phyloP scores from a whole-genome alignment of 2,888 invertebrate species.

The Phalangium opilio region DNA sequence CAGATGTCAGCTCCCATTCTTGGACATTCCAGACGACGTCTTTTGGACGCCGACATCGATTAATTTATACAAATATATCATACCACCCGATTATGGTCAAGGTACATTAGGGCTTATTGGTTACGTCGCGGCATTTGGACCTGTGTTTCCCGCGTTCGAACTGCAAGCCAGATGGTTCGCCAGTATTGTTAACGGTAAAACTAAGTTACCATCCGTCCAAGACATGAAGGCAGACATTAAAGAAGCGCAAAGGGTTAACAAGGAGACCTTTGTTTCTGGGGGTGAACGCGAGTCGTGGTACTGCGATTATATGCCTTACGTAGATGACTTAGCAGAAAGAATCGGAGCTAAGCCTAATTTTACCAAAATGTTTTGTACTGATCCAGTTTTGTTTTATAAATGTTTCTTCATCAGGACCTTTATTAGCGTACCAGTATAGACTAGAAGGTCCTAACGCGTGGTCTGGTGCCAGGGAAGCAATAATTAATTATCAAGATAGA shows the following conservation, averaged over 20 bases:
- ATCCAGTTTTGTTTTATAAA: slow-evolving; percentile 21
- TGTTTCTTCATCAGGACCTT: slow-evolving; percentile 28
- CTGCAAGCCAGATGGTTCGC: slow-evolving; percentile 33
- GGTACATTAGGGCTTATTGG: slow-evolving; percentile 33
- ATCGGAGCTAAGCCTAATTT: slow-evolving; percentile 31
- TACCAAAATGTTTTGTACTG: slow-evolving; percentile 25
- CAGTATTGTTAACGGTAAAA: slow-evolving; percentile 23
- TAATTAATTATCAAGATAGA: slow-evolving; percentile 25
- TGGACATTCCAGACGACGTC: slow-evolving; percentile 19
- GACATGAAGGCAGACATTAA: slow-evolving; percentile 29
- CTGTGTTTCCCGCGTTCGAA: slow-evolving; percentile 35
- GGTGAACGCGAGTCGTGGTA: slow-evolving; percentile 17
- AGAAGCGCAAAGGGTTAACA: slow-evolving; percentile 24
- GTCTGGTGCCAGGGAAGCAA: slow-evolving; percentile 33
- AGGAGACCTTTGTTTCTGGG: slow-evolving; percentile 8
- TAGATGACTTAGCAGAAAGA: slow-evolving; percentile 33
- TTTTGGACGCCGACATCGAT: slow-evolving; percentile 16
- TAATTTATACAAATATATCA: slow-evolving; percentile 32
- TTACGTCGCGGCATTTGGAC: slow-evolving; percentile 32
- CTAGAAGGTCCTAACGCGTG: slow-evolving; percentile 31
- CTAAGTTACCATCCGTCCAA: slow-evolving; percentile 25
- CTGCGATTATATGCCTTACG: slow-evolving; percentile 24
- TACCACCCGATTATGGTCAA: slow-evolving; percentile 28
- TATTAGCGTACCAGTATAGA: slow-evolving; percentile 31
- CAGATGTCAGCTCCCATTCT: slow-evolving; percentile 25